A percentile compares a stretch with the other conserved stretches of the same genome.
phyloP scores from a whole-genome alignment of 2,113 vertebrate genomes.

The Clarias macrocephalus region DNA sequence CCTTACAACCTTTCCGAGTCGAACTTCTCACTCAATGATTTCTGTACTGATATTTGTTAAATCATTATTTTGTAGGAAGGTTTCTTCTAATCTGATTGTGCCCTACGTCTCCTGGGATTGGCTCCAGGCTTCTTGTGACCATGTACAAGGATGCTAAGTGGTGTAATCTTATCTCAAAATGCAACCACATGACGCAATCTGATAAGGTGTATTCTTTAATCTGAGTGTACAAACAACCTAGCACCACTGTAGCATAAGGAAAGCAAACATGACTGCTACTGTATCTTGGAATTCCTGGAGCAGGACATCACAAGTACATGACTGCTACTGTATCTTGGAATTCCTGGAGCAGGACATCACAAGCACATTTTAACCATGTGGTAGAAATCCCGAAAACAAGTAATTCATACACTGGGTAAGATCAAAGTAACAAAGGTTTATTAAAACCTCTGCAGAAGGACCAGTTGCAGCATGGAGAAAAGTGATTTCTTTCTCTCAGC shows the following conservation, averaged over 20 bases:
- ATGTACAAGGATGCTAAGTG: neutral
- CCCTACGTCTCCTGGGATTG: neutral
- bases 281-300: neutral
- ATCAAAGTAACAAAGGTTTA: no score
- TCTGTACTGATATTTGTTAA: neutral
- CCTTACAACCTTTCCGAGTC: neutral
- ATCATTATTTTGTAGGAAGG: neutral
- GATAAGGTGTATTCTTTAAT: constrained; percentile 6
- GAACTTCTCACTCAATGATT: neutral
- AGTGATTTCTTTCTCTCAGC: no score
- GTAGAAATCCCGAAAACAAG: no score
- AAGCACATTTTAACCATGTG: neutral
- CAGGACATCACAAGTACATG: neutral
- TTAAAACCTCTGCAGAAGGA: no score
- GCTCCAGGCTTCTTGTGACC: neutral
- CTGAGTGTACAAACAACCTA: neutral
- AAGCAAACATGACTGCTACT: neutral
- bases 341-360: neutral
- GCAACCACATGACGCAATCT: constrained; percentile 4
- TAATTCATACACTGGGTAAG: no score
- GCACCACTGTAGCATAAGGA: neutral
- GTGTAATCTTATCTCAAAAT: constrained; percentile 1
- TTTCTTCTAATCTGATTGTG: no score
- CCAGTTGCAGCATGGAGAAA: no score
- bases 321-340: neutral